Percentiles rank a stretch among this genome's conserved stretches.
phyloP scores from a whole-genome alignment of 2,888 invertebrate genomes.

The Acronicta alni region DNA sequence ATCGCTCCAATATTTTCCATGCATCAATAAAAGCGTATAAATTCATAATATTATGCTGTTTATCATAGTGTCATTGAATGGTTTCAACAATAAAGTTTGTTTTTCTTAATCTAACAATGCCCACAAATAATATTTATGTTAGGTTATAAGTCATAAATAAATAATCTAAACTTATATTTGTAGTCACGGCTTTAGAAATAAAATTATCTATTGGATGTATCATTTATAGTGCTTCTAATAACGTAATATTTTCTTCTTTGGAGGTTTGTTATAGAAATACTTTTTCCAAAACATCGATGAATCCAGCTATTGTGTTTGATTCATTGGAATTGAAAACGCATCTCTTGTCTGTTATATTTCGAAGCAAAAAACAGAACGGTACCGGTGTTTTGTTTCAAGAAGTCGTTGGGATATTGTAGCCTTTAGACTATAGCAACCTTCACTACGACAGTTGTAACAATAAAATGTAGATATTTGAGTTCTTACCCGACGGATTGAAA shows the following conservation, averaged over 20 bases:
- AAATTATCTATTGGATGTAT: conserved; percentile 21
- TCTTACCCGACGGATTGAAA: no score
- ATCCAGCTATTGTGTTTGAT: conserved; percentile 28
- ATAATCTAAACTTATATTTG: conserved; percentile 32
- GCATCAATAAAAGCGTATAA: conserved; percentile 4
- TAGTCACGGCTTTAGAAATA: conserved; percentile 24
- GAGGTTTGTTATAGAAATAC: conserved; percentile 15
- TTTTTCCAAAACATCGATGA: conserved; percentile 13
- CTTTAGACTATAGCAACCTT: not conserved
- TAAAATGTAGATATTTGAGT: not conserved
- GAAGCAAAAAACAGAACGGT: conserved; percentile 14
- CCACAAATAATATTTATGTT: conserved; percentile 32
- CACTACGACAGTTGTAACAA: conserved; percentile 1
- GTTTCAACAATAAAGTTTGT: conserved; percentile 25
- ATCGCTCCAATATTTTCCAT: not conserved
- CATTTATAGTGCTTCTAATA: conserved; percentile 23
- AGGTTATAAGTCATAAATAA: conserved; percentile 16
- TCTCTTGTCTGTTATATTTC: conserved; percentile 38
- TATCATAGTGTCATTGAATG: conserved; percentile 24
- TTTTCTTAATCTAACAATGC: conserved; percentile 23
- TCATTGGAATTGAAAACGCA: conserved; percentile 21
- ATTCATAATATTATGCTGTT: conserved; percentile 7
- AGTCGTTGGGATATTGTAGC: conserved; percentile 1
- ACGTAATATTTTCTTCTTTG: conserved; percentile 18
- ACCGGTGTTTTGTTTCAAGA: conserved; percentile 21